Base-by-base conservation (phyloP, 2,888 invertebrate genomes). In the Sminthurides aquaticus region DNA sequence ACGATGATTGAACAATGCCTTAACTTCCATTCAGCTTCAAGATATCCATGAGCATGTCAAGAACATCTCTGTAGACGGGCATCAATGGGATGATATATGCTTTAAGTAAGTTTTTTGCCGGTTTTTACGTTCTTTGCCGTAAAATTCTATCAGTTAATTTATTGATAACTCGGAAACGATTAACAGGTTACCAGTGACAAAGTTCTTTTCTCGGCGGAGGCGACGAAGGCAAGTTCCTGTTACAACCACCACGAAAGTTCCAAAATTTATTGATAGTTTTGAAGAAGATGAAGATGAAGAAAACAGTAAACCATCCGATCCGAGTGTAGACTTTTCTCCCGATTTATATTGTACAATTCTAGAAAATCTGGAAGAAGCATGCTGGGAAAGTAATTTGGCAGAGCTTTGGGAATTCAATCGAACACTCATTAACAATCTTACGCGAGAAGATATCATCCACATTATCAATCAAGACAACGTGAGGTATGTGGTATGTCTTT, bases 401-500 rank as follows among this genome's bases (percentile, higher is more conserved):
- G 77, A 77, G 52, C 59, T 77, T n/a, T 77, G 77, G 77, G 71
- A 71, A n/a, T 76, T 70, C 57, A 68, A 76, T 58, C 52, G 60
- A 1, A 58, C 57, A 1, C n/a, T 63, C 5, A 72, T 76, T 63
- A 24, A 62, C 1, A 58, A 34, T 11, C 66, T 76, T 5, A 74
- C 75, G 1, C 56, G 69, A 11, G 67, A 74, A 15, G 73, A 76
- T 24, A 74, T 77, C 29, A n/a, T 77, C 3, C 49, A 67, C 15
- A 71, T 66, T 24, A 67, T 77, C n/a, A 77, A 76, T 62, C 62
- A 55, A 0, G 67, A 65, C n/a, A 68, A 69, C 18, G 64, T 29
- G 18, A 64, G 64, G 64, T 29, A 25, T 5, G 57, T n/a, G n/a
- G n/a, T n/a, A n/a, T n/a, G n/a, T n/a, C n/a, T n/a, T n/a, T n/a